A percentile compares a stretch with the other conserved stretches of the same genome.
Conservation (phyloP, 1,140 invertebrate species). For the Drosophila murphyi region DNA sequence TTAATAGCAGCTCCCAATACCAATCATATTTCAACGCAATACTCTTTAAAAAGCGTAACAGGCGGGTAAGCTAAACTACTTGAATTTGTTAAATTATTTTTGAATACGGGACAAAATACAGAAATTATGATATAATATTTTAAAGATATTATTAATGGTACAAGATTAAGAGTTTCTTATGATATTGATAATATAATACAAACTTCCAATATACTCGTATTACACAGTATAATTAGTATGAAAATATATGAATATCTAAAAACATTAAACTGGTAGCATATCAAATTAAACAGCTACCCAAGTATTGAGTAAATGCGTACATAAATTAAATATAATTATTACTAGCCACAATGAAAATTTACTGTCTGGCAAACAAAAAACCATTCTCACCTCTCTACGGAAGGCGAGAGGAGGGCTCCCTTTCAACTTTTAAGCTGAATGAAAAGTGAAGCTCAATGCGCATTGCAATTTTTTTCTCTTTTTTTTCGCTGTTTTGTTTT, state of each 20-base stretch:
- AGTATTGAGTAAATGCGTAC: background rate
- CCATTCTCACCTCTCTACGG: conserved; percentile 1
- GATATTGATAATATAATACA: too few species aligned
- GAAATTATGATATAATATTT: too few species aligned
- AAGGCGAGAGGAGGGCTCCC: conserved; percentile 4
- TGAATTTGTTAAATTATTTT: too few species aligned
- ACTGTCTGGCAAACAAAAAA: background rate
- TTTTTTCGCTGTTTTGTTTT: conserved; percentile 50
- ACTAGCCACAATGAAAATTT: conserved; percentile 5
- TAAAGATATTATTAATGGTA: too few species aligned
- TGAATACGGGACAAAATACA: too few species aligned
- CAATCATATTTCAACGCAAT: conserved; percentile 58
- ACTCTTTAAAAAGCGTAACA: conserved; percentile 5
- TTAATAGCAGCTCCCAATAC: conserved; percentile 59
- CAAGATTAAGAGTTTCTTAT: too few species aligned
- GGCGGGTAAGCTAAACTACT: background rate
- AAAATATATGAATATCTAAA: background rate
- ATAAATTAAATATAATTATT: conserved; percentile 17
- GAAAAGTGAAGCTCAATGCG: conserved; percentile 72
- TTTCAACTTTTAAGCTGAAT: conserved; percentile 47
- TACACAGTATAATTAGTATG: conserved; percentile 19
- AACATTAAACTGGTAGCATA: background rate
- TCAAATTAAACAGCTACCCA: background rate
- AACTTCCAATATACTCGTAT: background rate
- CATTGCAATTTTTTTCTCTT: conserved; percentile 61